phyloP scores from a whole-genome alignment of 2,113 vertebrate species.

The Ivindomyrus marchei region DNA sequence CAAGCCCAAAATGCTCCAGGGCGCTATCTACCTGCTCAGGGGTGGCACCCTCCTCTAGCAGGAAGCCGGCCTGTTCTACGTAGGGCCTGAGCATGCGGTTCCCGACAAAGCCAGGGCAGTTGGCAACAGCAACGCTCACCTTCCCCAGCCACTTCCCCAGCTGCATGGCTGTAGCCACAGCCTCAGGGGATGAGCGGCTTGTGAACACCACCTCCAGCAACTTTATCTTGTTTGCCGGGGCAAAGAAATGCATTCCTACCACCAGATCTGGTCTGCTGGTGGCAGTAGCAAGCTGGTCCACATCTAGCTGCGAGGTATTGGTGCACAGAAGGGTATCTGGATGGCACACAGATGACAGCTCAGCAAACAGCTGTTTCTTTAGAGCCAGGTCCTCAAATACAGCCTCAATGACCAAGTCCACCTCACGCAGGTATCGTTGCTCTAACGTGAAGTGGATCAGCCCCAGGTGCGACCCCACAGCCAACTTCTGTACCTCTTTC shows the following conservation, averaged over 20 bases:
- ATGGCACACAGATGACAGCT: conserved; percentile 69
- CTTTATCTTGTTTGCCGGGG: conserved; percentile 83
- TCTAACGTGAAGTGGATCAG: conserved; percentile 60
- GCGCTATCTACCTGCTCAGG: conserved; percentile 72
- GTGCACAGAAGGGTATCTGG: conserved; percentile 69
- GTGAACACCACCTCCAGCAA: conserved; percentile 80
- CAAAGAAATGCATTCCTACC: conserved; percentile 86
- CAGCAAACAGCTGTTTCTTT: conserved; percentile 74
- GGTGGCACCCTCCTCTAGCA: conserved; percentile 82
- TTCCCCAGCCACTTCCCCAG: conserved; percentile 75
- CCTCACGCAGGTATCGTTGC: conserved; percentile 54
- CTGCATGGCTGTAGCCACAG: conserved; percentile 74
- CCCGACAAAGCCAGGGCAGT: conserved; percentile 82
- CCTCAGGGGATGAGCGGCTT: conserved; percentile 59
- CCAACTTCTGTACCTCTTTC: conserved; percentile 59
- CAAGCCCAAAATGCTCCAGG: conserved; percentile 81
- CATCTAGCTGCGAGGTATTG: conserved; percentile 77
- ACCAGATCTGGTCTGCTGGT: conserved; percentile 67
- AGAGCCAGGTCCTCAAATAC: conserved; percentile 83
- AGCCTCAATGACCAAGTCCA: conserved; percentile 83
- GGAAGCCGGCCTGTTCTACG: conserved; percentile 62
- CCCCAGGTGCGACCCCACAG: conserved; percentile 29
- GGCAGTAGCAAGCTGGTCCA: conserved; percentile 75
- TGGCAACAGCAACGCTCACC: conserved; percentile 79
- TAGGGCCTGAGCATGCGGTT: conserved; percentile 77